Conservation (phyloP, 1,140 invertebrate species). For the Nautilus pompilius region DNA sequence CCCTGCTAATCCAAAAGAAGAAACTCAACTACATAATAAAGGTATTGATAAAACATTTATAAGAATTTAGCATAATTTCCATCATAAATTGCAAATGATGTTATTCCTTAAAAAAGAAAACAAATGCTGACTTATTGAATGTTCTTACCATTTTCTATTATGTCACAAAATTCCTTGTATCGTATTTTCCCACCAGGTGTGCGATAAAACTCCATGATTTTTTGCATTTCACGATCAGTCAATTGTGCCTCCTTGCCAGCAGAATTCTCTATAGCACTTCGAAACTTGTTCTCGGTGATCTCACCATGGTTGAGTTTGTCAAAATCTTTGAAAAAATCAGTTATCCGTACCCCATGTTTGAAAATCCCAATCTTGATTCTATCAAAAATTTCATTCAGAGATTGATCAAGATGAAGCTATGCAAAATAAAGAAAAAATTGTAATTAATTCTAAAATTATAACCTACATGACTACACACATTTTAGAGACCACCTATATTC, state of each 20-base stretch:
- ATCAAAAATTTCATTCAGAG: conserved; percentile 52
- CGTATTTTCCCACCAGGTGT: conserved; percentile 46
- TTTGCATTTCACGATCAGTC: conserved; percentile 45
- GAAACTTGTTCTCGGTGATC: conserved; percentile 55
- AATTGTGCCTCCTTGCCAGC: conserved; percentile 53
- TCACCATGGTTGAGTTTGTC: conserved; percentile 52
- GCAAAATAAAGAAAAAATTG: too few relatives aligned
- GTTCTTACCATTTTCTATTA: conserved; percentile 53
- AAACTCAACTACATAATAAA: too few relatives aligned
- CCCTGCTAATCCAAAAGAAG: too few relatives aligned
- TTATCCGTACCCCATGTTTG: conserved; percentile 52
- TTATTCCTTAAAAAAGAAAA: not conserved
- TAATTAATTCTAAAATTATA: too few relatives aligned
- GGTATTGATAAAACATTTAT: too few relatives aligned
- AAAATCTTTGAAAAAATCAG: conserved; percentile 55
- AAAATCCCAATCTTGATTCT: conserved; percentile 50
- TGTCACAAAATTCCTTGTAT: conserved; percentile 54
- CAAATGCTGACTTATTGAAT: too few relatives aligned
- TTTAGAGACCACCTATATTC: too few relatives aligned
- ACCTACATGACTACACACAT: too few relatives aligned
- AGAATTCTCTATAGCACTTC: conserved; percentile 47
- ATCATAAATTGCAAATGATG: too few relatives aligned
- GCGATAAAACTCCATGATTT: conserved; percentile 50
- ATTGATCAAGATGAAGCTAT: conserved; percentile 37
- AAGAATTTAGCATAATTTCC: too few relatives aligned